Percentiles rank a stretch among this genome's conserved stretches.
Conservation (phyloP, 2,113 vertebrate species). For the Vulpes lagopus region DNA sequence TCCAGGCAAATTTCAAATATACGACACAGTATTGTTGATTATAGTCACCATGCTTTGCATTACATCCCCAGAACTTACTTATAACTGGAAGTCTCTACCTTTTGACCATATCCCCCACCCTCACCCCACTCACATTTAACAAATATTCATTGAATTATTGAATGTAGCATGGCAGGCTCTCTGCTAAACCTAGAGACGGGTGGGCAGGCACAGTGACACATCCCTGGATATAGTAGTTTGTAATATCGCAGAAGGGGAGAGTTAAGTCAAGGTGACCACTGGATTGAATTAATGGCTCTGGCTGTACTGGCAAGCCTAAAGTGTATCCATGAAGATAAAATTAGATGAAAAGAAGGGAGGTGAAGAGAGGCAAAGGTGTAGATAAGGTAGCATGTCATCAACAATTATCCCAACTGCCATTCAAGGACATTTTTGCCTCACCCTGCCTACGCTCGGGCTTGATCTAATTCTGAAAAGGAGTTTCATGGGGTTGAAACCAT, state of each 20-base stretch:
- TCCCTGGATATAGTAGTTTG: not conserved
- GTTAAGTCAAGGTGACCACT: not conserved
- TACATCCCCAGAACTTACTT: not conserved
- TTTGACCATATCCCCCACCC: not conserved
- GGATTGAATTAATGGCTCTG: not conserved
- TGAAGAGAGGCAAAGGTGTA: not conserved
- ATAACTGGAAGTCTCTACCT: not conserved
- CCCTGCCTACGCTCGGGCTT: not conserved
- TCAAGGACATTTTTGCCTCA: not conserved
- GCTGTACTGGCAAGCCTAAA: not conserved
- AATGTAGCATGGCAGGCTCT: not conserved
- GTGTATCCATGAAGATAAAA: not conserved
- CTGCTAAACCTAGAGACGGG: not conserved
- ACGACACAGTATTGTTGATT: not conserved
- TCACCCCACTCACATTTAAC: not conserved
- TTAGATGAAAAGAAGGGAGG: not conserved
- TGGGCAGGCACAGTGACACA: not conserved
- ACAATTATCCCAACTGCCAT: not conserved
- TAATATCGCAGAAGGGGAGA: not conserved
- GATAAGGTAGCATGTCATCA: not conserved
- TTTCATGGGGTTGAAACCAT: not conserved
- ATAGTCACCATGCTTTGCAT: not conserved
- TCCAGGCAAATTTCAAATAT: not conserved
- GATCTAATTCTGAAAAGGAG: conserved; percentile 50
- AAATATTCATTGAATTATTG: not conserved